Percentiles rank a stretch among this genome's conserved stretches.
These are phyloP conservation scores for Podabrus alpinus DNA, from an alignment of 2,888 invertebrate species.

Conservation along the genomic window DNA sequence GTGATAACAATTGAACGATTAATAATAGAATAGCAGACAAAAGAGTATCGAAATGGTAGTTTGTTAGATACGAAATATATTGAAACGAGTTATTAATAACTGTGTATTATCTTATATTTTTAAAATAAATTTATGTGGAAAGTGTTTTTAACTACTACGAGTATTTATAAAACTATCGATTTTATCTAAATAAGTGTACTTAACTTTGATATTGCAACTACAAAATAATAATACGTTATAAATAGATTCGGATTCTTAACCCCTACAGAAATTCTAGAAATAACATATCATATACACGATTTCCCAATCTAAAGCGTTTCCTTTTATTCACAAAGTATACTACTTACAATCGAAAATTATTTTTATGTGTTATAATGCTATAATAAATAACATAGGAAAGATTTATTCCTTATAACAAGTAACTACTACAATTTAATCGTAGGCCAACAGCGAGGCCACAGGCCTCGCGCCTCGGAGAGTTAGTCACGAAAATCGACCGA, in stretches of 20 bases:
- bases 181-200: not conserved
- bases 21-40: not conserved
- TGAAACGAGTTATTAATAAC: not conserved
- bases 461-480: too few species aligned
- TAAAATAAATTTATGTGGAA: not conserved
- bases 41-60: not conserved
- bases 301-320: not conserved
- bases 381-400: not conserved
- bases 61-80: not conserved
- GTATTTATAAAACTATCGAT: not conserved
- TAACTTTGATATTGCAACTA: not conserved
- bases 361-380: not conserved
- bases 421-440: too few species aligned
- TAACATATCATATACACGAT: not conserved
- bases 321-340: not conserved
- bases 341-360: not conserved
- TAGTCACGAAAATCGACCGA: too few species aligned
- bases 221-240: not conserved
- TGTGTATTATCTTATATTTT: not conserved
- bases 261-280: not conserved
- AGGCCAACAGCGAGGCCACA: too few species aligned
- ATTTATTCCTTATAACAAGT: too few species aligned
- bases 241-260: constrained; percentile 7
- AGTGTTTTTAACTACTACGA: not conserved
- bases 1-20: not conserved